Evolutionary conservation across 2,888 invertebrate genomes (phyloP), one percentile per base, ranked within the genome.

Genomic region (Chrysopilus asiliformis): DNA sequence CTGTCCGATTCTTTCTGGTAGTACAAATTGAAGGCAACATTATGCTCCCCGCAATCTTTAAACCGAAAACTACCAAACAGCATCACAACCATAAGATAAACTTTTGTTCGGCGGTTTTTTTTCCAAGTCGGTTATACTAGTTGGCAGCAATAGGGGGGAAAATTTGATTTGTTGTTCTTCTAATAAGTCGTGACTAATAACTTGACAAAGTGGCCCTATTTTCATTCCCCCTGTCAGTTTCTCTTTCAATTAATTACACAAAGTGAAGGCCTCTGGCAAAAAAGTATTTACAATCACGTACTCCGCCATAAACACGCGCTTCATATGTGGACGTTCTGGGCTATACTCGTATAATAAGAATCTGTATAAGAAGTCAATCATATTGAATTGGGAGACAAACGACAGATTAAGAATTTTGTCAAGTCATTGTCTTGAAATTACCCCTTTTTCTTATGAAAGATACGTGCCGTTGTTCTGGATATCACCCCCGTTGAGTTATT

Each of bases 401-500:
- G 58, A 58, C 58, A 58, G 53, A 58, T 56, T 54, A 55, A 20
- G 45, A 43, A 49, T 58, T 60, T 57, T 55, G 57, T 53, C 58
- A 57, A 60, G 58, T 60, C 59, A 60, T 51, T 49, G 47, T 51
- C 45, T 46, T 44, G 44, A 47, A 47, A 50, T 50, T 47, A 38
- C 32, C 38, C 38, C 38, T 38, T 38, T 38, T 38, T 26, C 19
- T 24, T 3, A 4, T 22, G n/a, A n/a, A n/a, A n/a, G n/a, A n/a
- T n/a, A n/a, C n/a, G n/a, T n/a, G n/a, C n/a, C n/a, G n/a, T n/a
- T n/a, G n/a, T n/a, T n/a, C n/a, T n/a, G n/a, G n/a, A n/a, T n/a
- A n/a, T n/a, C n/a, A n/a, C n/a, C n/a, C n/a, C n/a, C n/a, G n/a
- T n/a, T n/a, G n/a, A n/a, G n/a, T n/a, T n/a, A n/a, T n/a, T n/a